Evolutionary conservation across 2,888 invertebrate species (phyloP), one percentile per base, ranked within the genome.

Genomic region (Fragum sueziense): DNA sequence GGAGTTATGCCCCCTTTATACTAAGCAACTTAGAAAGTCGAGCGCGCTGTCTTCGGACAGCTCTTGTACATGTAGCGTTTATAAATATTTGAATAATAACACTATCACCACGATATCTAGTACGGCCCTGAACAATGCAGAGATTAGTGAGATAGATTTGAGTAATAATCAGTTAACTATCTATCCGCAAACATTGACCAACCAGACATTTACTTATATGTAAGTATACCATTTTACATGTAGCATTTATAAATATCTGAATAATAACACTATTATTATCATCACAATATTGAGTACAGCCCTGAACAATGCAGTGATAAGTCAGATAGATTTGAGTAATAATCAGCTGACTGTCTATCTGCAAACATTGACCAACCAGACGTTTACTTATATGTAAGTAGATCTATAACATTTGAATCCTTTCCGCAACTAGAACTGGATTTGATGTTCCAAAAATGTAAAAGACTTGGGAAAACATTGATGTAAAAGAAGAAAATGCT

Each of bases 51-150:
- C n/a, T n/a, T n/a, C n/a, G n/a, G n/a, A n/a, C n/a, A n/a, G n/a
- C n/a, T n/a, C n/a, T n/a, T n/a, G n/a, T 2, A 47, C n/a, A 20
- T 47, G 17, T 6, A 47, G 47, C 47, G n/a, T n/a, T n/a, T n/a
- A n/a, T n/a, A n/a, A n/a, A n/a, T n/a, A n/a, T 29, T 27, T 88
- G 0, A 70, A 62, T 31, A 67, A 79, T 37, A 88, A 88, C 72
- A 51, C 70, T 11, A 41, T 89, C 72, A 76, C 85, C 0, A 61
- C 54, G 6, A 29, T 89, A 2, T 79, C 74, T 34, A 82, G 70
- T 17, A 82, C 85, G 33, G 88, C 87, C 62, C 87, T 89, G 59
- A 75, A 85, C 59, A 80, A 87, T 52, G 70, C 86, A 11, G 78
- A 57, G 6, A 29, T 87, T 4, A 37, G 57, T 0, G 59, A 80